These are phyloP conservation scores for Meta bourneti DNA, from an alignment of 2,888 invertebrate species.

Conservation along the genomic window DNA sequence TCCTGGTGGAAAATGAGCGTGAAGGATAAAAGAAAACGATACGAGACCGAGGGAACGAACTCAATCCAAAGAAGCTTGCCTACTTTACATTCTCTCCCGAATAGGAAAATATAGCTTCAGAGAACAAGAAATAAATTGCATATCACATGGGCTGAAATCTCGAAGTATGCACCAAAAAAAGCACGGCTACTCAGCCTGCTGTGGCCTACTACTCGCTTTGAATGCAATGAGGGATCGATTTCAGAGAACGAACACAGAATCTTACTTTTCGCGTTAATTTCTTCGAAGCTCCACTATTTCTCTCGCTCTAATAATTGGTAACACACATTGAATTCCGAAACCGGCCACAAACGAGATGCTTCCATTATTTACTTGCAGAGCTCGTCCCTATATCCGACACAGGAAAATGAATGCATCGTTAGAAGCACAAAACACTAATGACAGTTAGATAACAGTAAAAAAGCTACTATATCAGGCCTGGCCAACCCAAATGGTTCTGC, in stretches of 20 bases:
- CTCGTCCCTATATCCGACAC: not conserved
- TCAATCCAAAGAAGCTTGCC: not conserved
- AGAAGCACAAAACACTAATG: not conserved
- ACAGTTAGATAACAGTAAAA: not conserved
- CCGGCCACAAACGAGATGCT: not conserved
- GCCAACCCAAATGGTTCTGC: no score
- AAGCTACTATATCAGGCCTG: not conserved
- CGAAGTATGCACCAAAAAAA: conserved; percentile 17
- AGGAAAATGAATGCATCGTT: not conserved
- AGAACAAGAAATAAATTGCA: conserved; percentile 20
- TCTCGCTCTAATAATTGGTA: no score
- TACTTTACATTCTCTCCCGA: conserved; percentile 13
- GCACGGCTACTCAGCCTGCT: not conserved
- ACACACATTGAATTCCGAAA: not conserved
- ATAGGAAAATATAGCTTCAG: conserved; percentile 37
- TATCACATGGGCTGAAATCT: conserved; percentile 37
- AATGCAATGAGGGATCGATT: not conserved
- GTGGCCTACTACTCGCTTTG: not conserved
- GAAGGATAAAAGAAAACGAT: not conserved
- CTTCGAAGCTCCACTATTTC: not conserved
- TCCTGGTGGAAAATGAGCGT: not conserved
- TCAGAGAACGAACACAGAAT: not conserved
- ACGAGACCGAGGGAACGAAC: not conserved
- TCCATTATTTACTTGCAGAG: not conserved
- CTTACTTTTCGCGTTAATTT: not conserved